phyloP scores from a whole-genome alignment of 2,113 vertebrate species.

The Trachemys scripta region DNA sequence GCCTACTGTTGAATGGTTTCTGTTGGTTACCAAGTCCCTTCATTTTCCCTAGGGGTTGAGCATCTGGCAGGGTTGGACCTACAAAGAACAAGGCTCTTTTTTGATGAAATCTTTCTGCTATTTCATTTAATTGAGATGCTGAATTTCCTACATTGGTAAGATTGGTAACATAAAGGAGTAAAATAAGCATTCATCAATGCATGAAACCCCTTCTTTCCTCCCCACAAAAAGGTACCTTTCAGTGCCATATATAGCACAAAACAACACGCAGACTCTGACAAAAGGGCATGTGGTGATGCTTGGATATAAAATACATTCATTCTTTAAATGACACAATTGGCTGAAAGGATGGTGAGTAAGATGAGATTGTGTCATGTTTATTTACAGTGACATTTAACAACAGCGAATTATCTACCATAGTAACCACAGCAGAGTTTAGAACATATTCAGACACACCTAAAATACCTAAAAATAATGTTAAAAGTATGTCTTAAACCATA shows the following conservation, averaged over 20 bases:
- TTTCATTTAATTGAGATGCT: neutral
- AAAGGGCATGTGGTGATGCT: neutral
- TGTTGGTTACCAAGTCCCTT: neutral
- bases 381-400: neutral
- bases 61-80: neutral
- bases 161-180: neutral
- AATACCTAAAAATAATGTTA: neutral
- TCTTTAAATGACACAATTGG: neutral
- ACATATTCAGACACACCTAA: neutral
- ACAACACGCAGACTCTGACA: neutral
- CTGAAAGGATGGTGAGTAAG: slow-evolving; percentile 3
- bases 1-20: neutral
- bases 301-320: neutral
- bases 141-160: neutral
- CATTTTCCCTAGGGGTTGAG: neutral
- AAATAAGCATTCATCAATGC: neutral
- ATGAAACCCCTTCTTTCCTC: neutral
- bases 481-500: neutral
- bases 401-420: slow-evolving; percentile 17
- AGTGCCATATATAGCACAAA: neutral
- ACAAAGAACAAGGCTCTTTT: neutral
- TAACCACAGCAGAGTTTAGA: slow-evolving; percentile 25
- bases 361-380: neutral
- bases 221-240: neutral
- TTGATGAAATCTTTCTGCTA: neutral